Evolutionary conservation across 2,888 invertebrate species (phyloP).

Genomic region (Luffia ferchaultella): DNA sequence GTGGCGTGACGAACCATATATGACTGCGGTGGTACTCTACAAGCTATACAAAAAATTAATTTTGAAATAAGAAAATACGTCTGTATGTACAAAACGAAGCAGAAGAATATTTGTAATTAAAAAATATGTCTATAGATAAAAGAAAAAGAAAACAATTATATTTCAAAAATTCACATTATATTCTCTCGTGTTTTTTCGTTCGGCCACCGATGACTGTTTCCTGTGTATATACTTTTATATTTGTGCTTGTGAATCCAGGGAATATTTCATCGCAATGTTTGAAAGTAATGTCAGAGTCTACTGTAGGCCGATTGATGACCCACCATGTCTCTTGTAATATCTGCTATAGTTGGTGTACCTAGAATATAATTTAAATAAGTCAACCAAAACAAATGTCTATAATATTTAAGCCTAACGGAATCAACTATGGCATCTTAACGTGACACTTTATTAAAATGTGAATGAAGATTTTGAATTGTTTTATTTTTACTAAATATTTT

Average conservation of each 20-base stretch:
- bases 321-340: conserved; percentile 73
- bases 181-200: conserved; percentile 1
- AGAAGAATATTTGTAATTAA: neutral
- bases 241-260: no score
- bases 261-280: no score
- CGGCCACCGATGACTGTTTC: no score
- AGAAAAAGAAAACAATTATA: neutral
- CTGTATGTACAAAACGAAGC: no score
- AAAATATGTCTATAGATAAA: neutral
- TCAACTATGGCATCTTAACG: no score
- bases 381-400: no score
- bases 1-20: conserved; percentile 44
- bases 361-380: conserved; percentile 25
- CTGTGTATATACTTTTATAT: no score
- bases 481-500: no score
- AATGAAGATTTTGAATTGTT: no score
- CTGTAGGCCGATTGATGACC: conserved; percentile 70
- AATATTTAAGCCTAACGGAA: no score
- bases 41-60: conserved; percentile 46
- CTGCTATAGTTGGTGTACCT: conserved; percentile 72
- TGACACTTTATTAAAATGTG: no score
- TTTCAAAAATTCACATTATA: neutral
- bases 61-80: conserved; percentile 25
- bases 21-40: conserved; percentile 45
- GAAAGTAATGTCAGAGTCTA: no score